Evolutionary conservation across 2,797 vertebrate species (phyloP).

Genomic region (Mormyrops attenuatus): DNA sequence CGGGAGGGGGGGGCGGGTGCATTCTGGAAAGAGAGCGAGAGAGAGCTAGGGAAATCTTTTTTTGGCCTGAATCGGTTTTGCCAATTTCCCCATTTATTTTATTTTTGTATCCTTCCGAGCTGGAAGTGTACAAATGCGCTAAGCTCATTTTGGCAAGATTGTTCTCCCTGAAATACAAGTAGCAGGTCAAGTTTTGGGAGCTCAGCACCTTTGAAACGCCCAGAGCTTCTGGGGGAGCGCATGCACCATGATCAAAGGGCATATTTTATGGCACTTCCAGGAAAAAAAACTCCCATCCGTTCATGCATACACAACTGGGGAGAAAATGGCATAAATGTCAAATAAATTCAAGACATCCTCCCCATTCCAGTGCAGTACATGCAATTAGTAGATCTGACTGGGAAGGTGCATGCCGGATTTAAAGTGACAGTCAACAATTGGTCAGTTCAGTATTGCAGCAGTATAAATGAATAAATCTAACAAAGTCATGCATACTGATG

Average conservation of each 20-base stretch:
- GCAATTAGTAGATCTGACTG: neutral
- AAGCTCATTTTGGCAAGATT: conserved; percentile 10
- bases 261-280: conserved; percentile 26
- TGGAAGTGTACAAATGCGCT: conserved; percentile 18
- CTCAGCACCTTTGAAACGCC: conserved; percentile 3
- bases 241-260: conserved; percentile 35
- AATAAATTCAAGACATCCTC: conserved; percentile 32
- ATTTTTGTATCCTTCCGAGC: conserved; percentile 6
- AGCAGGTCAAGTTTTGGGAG: conserved; percentile 16
- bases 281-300: conserved; percentile 25
- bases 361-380: conserved; percentile 14
- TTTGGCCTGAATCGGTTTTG: neutral
- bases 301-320: conserved; percentile 38
- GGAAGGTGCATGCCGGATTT: neutral
- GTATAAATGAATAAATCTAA: neutral
- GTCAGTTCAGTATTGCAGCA: neutral
- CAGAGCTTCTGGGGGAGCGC: neutral
- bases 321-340: conserved; percentile 30
- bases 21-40: neutral
- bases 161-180: conserved; percentile 25
- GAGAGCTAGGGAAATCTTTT: neutral
- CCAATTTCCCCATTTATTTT: conserved; percentile 2
- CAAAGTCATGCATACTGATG: neutral
- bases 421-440: neutral
- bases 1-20: neutral